Base-by-base conservation (phyloP, 37 sponge, comb jelly and placozoan species). In the Spongilla lacustris region DNA sequence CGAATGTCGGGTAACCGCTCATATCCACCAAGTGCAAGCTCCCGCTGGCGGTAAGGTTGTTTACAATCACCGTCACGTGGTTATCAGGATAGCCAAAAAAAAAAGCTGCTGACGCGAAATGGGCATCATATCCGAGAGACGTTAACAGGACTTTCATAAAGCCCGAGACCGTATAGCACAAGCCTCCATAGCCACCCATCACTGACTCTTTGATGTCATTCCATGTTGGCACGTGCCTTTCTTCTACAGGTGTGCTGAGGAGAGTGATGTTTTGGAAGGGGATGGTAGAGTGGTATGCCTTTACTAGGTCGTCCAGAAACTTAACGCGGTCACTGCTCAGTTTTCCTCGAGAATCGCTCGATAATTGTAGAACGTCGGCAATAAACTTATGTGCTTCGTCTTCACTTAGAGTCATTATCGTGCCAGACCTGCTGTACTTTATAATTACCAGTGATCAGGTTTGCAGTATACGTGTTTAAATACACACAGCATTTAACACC, bases 141-240 rank as follows among this genome's bases (percentile, higher is more conserved):
- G 88, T 73, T 11, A 88, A 85, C 2, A 92, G 78, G 36, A 11
- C 69, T 9, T 84, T 88, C 85, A 80, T 81, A 50, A 88, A 92
- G 0, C 69, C 49, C 27, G 28, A 25, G 10, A 85, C 5, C 3
- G 88, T 76, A 58, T 88, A 92, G 82, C 92, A 92, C 19, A 92
- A 82, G 4, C 92, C 92, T 34, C 92, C 92, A 10, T 24, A 0
- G 0, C 86, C 82, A 2, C 32, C 23, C 72, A 88, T 31, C 31
- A 87, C 81, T 25, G 67, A 85, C 13, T 30, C 49, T 33, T 81
- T 90, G 29, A 86, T 58, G 30, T 86, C 87, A 24, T 48, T 48
- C 46, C 27, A 29, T 9, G 91, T 78, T 23, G 87, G 91, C 33
- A 71, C 25, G 58, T 81, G 68, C 46, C 46, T 46, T 46, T 46